phyloP scores from a whole-genome alignment of 1,140 invertebrate genomes.

The Drosophila jambulina region DNA sequence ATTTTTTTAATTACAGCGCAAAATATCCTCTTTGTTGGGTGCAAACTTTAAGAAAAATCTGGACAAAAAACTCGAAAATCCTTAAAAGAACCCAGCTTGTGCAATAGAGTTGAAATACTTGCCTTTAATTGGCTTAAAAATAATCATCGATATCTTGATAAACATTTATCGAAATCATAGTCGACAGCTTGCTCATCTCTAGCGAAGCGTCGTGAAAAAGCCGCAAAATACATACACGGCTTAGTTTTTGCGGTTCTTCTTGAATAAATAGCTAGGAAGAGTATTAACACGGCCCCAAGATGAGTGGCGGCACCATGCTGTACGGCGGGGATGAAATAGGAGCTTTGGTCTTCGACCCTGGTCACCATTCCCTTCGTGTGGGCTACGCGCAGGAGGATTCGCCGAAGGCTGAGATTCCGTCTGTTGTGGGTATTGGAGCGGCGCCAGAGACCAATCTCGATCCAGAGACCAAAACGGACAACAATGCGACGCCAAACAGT shows the following conservation, averaged over 20 bases:
- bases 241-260: conserved; percentile 29
- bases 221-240: conserved; percentile 48
- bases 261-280: conserved; percentile 19
- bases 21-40: too few relatives aligned
- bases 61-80: too few relatives aligned
- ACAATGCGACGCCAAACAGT: conserved; percentile 86
- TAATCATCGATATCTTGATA: neutral
- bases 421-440: conserved; percentile 90
- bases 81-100: too few relatives aligned
- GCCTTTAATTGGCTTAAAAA: neutral
- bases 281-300: conserved; percentile 46
- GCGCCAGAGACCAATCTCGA: conserved; percentile 86
- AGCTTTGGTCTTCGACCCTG: conserved; percentile 98
- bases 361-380: conserved; percentile 92
- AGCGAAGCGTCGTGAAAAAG: conserved; percentile 58
- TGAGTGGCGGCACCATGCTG: conserved; percentile 88
- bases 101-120: too few relatives aligned
- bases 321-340: conserved; percentile 98
- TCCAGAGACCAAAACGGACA: conserved; percentile 88
- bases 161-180: neutral
- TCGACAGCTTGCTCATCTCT: conserved; percentile 17
- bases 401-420: conserved; percentile 96
- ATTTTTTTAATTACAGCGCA: too few relatives aligned
- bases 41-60: too few relatives aligned
- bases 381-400: conserved; percentile 90